Evolutionary conservation across 1,140 invertebrate genomes (phyloP).

Genomic region (Anastrepha ludens): DNA sequence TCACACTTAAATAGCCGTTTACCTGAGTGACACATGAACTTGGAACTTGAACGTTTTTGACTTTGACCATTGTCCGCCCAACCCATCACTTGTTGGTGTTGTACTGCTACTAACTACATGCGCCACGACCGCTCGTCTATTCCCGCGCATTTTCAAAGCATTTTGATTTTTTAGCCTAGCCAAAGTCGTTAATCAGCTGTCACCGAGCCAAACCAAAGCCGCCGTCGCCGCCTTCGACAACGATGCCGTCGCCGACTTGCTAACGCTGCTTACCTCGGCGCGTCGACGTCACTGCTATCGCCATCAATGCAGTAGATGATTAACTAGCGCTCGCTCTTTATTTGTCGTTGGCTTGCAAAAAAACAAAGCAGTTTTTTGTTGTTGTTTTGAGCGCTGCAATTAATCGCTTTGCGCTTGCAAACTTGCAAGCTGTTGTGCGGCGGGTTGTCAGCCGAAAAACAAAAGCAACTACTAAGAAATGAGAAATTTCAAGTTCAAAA

Average conservation of each 20-base stretch:
- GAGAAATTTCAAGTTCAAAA: conserved; percentile 37
- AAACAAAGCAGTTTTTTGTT: not conserved
- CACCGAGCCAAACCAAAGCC: not conserved
- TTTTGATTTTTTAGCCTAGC: not conserved
- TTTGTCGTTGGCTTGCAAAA: not conserved
- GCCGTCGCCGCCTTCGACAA: too few relatives aligned
- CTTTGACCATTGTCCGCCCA: conserved; percentile 20
- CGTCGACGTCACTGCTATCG: not conserved
- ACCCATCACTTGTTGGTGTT: not conserved
- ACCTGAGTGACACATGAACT: not conserved
- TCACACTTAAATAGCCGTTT: not conserved
- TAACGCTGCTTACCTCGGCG: not conserved
- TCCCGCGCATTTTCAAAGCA: not conserved
- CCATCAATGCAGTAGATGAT: not conserved
- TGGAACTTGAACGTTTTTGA: not conserved
- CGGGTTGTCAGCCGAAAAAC: not conserved
- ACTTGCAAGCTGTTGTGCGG: not conserved
- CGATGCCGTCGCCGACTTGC: not conserved
- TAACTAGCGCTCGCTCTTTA: not conserved
- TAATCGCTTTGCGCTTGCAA: not conserved
- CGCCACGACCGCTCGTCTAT: not conserved
- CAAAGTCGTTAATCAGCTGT: not conserved
- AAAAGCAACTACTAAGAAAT: conserved; percentile 10
- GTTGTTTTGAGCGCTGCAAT: conserved; percentile 4
- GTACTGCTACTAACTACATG: not conserved